Evolutionary conservation across 2,888 invertebrate species (phyloP), one percentile per base, ranked within the genome.

Genomic region (Euproctis similis): DNA sequence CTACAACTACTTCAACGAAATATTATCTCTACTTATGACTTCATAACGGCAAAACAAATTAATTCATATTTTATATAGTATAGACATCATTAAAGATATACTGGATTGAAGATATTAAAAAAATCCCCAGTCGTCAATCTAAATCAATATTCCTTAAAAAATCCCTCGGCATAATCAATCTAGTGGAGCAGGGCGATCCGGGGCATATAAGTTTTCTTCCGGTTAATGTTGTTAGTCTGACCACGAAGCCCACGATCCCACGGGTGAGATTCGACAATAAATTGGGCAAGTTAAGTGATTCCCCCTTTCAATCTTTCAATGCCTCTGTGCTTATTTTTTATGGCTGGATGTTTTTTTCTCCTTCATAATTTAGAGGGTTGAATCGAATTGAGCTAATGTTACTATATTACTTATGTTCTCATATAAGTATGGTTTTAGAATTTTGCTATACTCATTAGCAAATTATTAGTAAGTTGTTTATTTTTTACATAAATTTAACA

Each of bases 251-350:
- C 25, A 26, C 28, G 11, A 24, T 80, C 82, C 78, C 82, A 47
- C 50, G 81, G 81, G 82, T 61, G 57, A 77, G 75, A 81, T 84
- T 78, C 67, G 39, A 59, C 70, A 67, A 82, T 82, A 84, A 82
- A 84, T 82, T 78, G 78, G 57, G 58, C 59, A 57, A 60, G 65
- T 59, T 77, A 81, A 82, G 76, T 81, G 82, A 80, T 82, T 78
- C 63, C 57, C 74, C 80, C 77, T 72, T 78, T 80, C 82, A 80
- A 82, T 84, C 80, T 82, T 75, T 73, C 77, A 73, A 80, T 78
- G 78, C 80, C 73, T 72, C 50, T 26, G 60, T 42, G 68, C 61
- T 56, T 68, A 72, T 77, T 76, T 77, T 77, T 78, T 76, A 65
- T 53, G 54, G 51, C 39, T 25, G 34, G 43, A 40, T 53, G 53